Percentiles rank a stretch among this genome's conserved stretches.
Conservation (phyloP, 2,888 invertebrate genomes). For the Callyntrura guangdongensis region DNA sequence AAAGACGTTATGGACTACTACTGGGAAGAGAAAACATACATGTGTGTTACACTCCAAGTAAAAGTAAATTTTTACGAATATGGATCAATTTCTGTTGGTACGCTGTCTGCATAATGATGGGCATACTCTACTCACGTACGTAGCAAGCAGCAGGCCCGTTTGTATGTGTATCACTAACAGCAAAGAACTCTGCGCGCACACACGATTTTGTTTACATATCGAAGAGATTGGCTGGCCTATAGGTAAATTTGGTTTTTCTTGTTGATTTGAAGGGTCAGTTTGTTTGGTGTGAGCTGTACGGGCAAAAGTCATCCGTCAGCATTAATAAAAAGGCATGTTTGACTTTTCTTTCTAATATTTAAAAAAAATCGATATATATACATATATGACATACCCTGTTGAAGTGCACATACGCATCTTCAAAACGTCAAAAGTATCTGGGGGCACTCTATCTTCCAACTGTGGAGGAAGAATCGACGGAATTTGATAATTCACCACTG, state of each 20-base stretch:
- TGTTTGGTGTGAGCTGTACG: slow-evolving; percentile 5
- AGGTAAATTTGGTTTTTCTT: neutral
- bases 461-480: neutral
- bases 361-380: neutral
- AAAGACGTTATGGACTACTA: neutral
- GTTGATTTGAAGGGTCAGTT: slow-evolving; percentile 14
- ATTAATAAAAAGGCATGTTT: slow-evolving; percentile 27
- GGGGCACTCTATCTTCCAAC: neutral
- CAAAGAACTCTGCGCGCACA: neutral
- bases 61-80: slow-evolving; percentile 63
- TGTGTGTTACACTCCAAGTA: slow-evolving; percentile 60
- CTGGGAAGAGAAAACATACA: slow-evolving; percentile 5
- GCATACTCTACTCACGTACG: neutral
- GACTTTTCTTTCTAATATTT: slow-evolving; percentile 6
- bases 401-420: neutral
- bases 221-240: slow-evolving; percentile 16
- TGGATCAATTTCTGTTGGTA: slow-evolving; percentile 69
- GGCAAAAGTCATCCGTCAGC: neutral
- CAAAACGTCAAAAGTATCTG: neutral
- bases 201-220: slow-evolving; percentile 26
- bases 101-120: slow-evolving; percentile 63
- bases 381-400: no score
- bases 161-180: neutral
- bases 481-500: slow-evolving; percentile 7
- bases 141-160: no score